Evolutionary conservation across 2,113 vertebrate species (phyloP).

Genomic region (Tympanuchus pallidicinctus): DNA sequence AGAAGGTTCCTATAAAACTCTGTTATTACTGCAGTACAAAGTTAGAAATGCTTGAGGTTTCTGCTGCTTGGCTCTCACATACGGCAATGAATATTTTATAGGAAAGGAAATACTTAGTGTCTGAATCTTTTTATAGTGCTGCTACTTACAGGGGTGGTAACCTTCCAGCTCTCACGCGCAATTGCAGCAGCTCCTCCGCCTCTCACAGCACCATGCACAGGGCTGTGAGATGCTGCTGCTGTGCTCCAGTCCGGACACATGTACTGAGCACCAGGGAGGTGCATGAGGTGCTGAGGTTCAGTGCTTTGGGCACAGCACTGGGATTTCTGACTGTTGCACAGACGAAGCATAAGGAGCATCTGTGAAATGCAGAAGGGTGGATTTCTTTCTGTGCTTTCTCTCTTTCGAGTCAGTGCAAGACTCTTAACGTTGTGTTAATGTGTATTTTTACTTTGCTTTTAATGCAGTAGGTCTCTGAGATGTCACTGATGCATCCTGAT

Average conservation of each 20-base stretch:
- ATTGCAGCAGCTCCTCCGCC: slow-evolving; percentile 8
- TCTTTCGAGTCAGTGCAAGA: fast-evolving
- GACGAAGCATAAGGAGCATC: neutral
- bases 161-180: slow-evolving; percentile 77
- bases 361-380: fast-evolving
- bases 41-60: slow-evolving; percentile 94
- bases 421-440: fast-evolving
- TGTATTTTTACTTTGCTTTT: neutral
- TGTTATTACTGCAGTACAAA: slow-evolving; percentile 82
- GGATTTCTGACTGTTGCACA: fast-evolving
- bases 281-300: neutral
- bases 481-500: neutral
- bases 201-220: fast-evolving
- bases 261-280: neutral
- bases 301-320: too few relatives aligned
- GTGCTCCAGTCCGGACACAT: neutral
- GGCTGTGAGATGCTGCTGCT: neutral
- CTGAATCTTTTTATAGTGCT: slow-evolving; percentile 95
- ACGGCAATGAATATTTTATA: slow-evolving; percentile 97
- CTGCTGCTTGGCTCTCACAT: slow-evolving; percentile 85
- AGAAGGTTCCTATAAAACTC: slow-evolving; percentile 79
- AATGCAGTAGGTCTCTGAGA: neutral
- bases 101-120: slow-evolving; percentile 91
- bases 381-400: neutral
- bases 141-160: slow-evolving; percentile 76